Conservation (phyloP, 1,140 invertebrate genomes). For the Habropoda laboriosa region DNA sequence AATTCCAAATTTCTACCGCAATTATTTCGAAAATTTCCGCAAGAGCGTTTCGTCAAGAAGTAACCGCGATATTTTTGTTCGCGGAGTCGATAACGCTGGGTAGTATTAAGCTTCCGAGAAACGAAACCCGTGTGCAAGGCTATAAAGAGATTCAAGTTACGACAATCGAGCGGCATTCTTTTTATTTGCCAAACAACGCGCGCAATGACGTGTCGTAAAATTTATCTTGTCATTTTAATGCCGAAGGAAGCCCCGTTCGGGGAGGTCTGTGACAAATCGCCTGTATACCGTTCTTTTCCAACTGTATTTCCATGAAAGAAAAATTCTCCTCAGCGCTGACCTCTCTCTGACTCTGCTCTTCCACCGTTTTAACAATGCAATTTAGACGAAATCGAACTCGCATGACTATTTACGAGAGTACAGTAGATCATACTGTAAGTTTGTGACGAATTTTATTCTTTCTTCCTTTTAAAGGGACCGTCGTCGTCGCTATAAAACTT, state of each 20-base stretch:
- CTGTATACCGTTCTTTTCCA: constrained; percentile 28
- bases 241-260: constrained; percentile 11
- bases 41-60: neutral
- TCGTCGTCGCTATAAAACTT: too few species aligned
- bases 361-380: too few species aligned
- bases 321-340: constrained; percentile 24
- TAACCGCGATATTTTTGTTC: neutral
- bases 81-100: neutral
- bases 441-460: too few species aligned
- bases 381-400: too few species aligned
- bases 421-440: too few species aligned
- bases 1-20: too few species aligned
- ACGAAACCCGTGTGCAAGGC: neutral
- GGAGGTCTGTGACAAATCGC: constrained; percentile 32
- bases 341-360: neutral
- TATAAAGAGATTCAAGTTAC: constrained; percentile 40
- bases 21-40: too few species aligned
- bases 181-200: constrained; percentile 31
- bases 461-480: too few species aligned
- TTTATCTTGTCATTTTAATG: constrained; percentile 43
- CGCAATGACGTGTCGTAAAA: constrained; percentile 45
- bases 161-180: constrained; percentile 25
- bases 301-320: constrained; percentile 40
- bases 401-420: too few species aligned
- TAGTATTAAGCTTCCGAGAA: constrained; percentile 10